These are phyloP conservation scores for Folsomia candida DNA, from an alignment of 2,888 invertebrate species.

Conservation along the genomic window DNA sequence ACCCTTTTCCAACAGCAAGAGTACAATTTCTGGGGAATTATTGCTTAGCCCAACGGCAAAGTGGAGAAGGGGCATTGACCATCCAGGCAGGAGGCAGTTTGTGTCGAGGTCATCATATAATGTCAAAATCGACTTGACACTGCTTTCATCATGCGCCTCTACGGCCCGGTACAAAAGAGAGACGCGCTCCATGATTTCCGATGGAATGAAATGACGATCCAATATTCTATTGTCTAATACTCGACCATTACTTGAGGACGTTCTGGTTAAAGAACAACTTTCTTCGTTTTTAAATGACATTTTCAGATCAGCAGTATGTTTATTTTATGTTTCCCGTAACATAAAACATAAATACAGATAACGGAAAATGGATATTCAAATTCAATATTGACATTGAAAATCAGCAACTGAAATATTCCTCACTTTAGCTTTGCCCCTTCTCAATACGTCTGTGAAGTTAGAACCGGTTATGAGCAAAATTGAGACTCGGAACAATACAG, in stretches of 20 bases:
- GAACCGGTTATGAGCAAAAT: too few species aligned
- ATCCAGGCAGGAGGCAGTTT: conserved; percentile 16
- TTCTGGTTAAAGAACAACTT: neutral
- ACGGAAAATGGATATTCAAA: too few species aligned
- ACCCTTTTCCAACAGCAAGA: conserved; percentile 31
- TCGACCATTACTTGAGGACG: neutral
- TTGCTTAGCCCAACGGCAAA: conserved; percentile 40
- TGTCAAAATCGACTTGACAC: conserved; percentile 4
- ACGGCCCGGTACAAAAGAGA: conserved; percentile 13
- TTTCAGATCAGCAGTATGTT: too few species aligned
- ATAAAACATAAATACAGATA: too few species aligned
- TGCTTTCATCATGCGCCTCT: conserved; percentile 12
- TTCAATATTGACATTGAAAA: too few species aligned
- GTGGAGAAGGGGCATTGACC: conserved; percentile 40
- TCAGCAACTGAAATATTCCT: too few species aligned
- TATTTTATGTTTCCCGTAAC: too few species aligned
- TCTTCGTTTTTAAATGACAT: neutral
- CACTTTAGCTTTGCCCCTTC: too few species aligned
- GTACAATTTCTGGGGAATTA: conserved; percentile 33
- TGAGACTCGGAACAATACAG: too few species aligned
- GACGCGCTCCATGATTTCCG: neutral
- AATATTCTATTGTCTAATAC: neutral
- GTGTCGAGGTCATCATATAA: conserved; percentile 14
- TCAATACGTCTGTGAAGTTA: too few species aligned
- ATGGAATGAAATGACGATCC: neutral